Percentiles rank a stretch among this genome's conserved stretches.
phyloP scores from a whole-genome alignment of 2,113 vertebrate genomes.

The Dicaeum eximium region DNA sequence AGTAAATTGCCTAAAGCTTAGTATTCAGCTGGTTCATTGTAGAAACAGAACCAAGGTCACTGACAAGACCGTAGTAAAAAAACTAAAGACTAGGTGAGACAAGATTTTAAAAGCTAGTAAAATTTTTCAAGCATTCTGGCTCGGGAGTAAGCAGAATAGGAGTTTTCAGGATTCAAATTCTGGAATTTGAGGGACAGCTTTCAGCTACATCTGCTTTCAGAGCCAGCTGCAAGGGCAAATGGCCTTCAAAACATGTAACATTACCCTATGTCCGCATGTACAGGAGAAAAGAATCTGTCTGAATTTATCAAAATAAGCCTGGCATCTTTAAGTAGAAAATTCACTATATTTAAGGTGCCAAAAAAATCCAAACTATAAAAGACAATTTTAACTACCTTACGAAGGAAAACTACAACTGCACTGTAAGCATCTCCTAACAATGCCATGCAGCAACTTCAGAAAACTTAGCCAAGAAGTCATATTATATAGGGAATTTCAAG shows the following conservation, averaged over 20 bases:
- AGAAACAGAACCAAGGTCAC: background rate
- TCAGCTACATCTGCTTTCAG: background rate
- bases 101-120: background rate
- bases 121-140: background rate
- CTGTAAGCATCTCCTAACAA: background rate
- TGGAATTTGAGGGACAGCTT: background rate
- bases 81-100: background rate
- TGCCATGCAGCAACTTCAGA: background rate
- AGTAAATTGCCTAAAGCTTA: background rate
- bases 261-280: fast-evolving
- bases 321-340: background rate
- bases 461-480: background rate
- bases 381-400: background rate
- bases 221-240: background rate
- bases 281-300: background rate
- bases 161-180: background rate
- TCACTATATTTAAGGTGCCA: background rate
- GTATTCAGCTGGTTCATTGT: background rate
- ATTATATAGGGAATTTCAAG: background rate
- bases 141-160: background rate
- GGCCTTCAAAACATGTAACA: background rate
- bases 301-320: background rate
- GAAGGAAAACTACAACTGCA: background rate
- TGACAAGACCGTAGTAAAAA: background rate
- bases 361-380: background rate